phyloP scores from a whole-genome alignment of 2,797 vertebrate species.

The Pangasius mekongensis region DNA sequence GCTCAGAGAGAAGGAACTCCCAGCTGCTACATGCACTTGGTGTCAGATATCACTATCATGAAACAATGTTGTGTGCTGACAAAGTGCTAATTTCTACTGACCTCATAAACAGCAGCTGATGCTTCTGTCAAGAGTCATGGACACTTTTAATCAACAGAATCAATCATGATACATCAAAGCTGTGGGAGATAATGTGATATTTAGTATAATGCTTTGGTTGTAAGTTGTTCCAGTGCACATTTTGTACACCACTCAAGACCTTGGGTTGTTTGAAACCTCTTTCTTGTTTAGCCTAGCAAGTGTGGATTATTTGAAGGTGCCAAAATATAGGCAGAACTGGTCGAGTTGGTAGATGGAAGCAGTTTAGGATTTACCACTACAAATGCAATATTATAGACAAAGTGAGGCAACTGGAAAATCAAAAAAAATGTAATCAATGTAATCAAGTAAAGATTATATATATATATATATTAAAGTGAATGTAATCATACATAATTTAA shows the following conservation, averaged over 20 bases:
- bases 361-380: background rate
- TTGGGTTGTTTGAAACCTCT: background rate
- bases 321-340: background rate
- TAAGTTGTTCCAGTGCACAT: slow-evolving; percentile 1
- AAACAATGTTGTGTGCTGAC: slow-evolving; percentile 50
- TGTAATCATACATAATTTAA: background rate
- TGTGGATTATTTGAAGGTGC: background rate
- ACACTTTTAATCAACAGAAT: slow-evolving; percentile 23
- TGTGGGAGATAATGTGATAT: background rate
- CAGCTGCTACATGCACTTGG: slow-evolving; percentile 49
- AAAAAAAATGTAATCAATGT: background rate
- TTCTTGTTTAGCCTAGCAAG: background rate
- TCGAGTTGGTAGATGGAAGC: background rate
- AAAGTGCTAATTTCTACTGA: slow-evolving; percentile 52
- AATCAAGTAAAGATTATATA: background rate
- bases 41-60: slow-evolving; percentile 54
- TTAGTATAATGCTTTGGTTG: background rate
- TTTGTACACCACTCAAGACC: background rate
- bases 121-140: slow-evolving; percentile 50
- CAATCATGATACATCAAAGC: background rate
- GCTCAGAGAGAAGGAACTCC: slow-evolving; percentile 20
- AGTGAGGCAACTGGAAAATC: background rate
- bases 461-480: background rate
- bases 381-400: background rate
- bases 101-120: slow-evolving; percentile 53